Evolutionary conservation across 2,113 vertebrate genomes (phyloP).

Genomic region (Pelmatolapia mariae): DNA sequence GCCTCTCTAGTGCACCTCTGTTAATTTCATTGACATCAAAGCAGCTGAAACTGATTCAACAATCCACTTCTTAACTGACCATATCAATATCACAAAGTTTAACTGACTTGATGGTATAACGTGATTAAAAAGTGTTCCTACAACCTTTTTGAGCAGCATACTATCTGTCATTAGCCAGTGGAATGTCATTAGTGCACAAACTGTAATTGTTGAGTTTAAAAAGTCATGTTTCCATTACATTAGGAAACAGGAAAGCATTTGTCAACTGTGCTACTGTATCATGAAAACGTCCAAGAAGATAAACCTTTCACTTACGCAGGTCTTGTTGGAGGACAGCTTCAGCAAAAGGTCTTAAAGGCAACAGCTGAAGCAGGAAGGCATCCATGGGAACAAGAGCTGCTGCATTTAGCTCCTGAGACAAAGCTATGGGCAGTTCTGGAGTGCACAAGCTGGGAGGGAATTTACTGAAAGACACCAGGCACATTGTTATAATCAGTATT

Average conservation of each 20-base stretch:
- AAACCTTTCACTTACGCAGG: conserved; percentile 66
- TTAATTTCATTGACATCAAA: not conserved
- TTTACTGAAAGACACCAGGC: conserved; percentile 69
- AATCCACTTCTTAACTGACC: not conserved
- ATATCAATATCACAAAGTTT: accelerated
- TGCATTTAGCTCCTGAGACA: conserved; percentile 76
- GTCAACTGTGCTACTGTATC: not conserved
- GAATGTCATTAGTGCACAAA: not conserved
- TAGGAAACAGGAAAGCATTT: not conserved
- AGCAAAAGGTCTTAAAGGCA: conserved; percentile 77
- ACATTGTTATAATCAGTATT: not conserved
- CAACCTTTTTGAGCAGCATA: not conserved
- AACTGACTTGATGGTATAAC: not conserved
- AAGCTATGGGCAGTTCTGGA: conserved; percentile 55
- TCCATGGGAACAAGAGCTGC: conserved; percentile 82
- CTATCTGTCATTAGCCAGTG: not conserved
- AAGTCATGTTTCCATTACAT: not conserved
- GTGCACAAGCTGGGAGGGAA: conserved; percentile 82
- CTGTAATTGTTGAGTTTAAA: not conserved
- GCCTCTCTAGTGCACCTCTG: not conserved
- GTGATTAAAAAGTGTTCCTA: not conserved
- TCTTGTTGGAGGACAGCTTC: conserved; percentile 75
- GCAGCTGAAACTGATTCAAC: not conserved
- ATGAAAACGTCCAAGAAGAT: not conserved
- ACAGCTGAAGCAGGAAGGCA: conserved; percentile 78